phyloP scores from a whole-genome alignment of 2,888 invertebrate genomes.

The Nomada flava region DNA sequence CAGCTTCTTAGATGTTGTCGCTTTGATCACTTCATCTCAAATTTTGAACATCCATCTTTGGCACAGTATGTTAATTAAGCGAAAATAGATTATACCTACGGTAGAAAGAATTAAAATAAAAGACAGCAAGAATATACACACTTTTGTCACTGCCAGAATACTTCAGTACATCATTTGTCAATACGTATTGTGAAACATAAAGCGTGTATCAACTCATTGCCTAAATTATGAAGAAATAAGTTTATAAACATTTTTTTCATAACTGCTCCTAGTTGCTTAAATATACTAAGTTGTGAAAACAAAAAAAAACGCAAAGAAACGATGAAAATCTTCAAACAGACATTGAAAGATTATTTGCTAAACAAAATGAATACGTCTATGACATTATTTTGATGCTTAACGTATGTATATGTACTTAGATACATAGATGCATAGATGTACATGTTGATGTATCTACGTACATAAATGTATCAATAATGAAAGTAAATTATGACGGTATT shows the following conservation, averaged over 20 bases:
- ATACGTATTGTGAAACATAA: conserved; percentile 25
- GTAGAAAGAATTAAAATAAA: conserved; percentile 58
- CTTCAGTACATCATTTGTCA: conserved; percentile 19
- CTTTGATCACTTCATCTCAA: conserved; percentile 70
- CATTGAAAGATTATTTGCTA: conserved; percentile 46
- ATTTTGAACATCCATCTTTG: conserved; percentile 81
- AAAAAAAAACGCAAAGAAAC: conserved; percentile 1
- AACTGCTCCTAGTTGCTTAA: conserved; percentile 40
- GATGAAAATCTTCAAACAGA: conserved; percentile 46
- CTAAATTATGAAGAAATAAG: conserved; percentile 52
- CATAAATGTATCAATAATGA: conserved; percentile 56
- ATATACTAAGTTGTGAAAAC: conserved; percentile 48
- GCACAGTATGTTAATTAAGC: conserved; percentile 79
- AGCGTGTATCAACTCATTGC: conserved; percentile 33
- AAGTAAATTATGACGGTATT: conserved; percentile 54
- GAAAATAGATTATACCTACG: conserved; percentile 65
- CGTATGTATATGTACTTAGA: conserved; percentile 44
- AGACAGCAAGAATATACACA: conserved; percentile 54
- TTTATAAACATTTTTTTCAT: conserved; percentile 36
- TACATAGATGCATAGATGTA: conserved; percentile 19
- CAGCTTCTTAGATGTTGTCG: conserved; percentile 60
- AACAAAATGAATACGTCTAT: conserved; percentile 53
- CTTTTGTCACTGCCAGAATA: conserved; percentile 36
- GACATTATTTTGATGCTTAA: conserved; percentile 50
- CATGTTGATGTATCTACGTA: conserved; percentile 41